Evolutionary conservation across 1,140 invertebrate species (phyloP).

Genomic region (Cyclargus thomasi): DNA sequence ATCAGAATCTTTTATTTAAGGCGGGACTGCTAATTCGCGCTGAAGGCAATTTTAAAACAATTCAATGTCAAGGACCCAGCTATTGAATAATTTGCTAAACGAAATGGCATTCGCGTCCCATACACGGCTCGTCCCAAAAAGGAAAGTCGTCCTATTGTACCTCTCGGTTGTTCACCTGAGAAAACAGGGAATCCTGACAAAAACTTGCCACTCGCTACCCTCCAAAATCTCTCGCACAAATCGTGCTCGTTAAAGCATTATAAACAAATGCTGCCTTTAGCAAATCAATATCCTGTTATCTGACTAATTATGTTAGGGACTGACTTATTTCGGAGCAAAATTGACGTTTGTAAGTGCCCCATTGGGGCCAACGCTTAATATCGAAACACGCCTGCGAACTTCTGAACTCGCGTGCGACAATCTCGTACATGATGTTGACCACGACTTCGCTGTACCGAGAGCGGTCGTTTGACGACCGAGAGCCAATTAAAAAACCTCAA

Average conservation of each 20-base stretch:
- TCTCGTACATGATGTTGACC: no score
- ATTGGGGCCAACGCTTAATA: no score
- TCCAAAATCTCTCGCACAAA: not conserved
- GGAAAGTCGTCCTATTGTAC: constrained; percentile 7
- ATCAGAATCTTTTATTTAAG: no score
- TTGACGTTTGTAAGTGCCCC: no score
- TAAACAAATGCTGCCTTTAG: not conserved
- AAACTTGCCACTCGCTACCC: constrained; percentile 4
- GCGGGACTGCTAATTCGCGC: not conserved
- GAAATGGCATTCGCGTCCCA: not conserved
- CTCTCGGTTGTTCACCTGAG: constrained; percentile 8
- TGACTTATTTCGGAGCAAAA: no score
- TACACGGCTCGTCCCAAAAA: constrained; percentile 2
- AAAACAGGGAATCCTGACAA: constrained; percentile 6
- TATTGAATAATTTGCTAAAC: constrained; percentile 4
- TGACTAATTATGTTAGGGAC: no score
- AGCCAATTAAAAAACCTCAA: no score
- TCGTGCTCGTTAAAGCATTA: not conserved
- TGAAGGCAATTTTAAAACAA: not conserved
- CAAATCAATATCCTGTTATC: not conserved
- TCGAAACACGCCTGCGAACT: no score
- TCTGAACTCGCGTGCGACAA: no score
- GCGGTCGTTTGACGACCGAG: no score
- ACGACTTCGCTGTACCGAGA: no score
- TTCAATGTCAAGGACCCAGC: constrained; percentile 4